A percentile compares a stretch with the other conserved stretches of the same genome.
Conservation (phyloP, 2,113 vertebrate species). For the Antigone vipio region DNA sequence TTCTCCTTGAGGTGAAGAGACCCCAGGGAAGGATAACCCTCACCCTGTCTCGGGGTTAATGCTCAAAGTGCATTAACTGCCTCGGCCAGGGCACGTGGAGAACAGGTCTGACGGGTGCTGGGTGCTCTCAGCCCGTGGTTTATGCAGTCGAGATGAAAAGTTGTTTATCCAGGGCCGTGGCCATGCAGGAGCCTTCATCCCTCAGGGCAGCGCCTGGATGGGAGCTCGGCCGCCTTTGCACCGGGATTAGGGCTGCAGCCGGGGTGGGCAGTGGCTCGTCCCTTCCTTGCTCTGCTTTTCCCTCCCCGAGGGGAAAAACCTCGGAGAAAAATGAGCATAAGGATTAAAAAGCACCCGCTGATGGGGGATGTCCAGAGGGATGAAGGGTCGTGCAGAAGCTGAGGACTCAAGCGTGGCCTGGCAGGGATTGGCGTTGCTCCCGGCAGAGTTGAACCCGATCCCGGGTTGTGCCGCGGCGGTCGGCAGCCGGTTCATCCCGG, state of each 20-base stretch:
- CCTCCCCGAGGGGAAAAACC: background rate
- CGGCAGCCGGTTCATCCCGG: background rate
- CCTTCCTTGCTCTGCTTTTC: background rate
- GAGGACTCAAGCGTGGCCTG: background rate
- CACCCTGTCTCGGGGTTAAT: background rate
- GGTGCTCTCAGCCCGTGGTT: background rate
- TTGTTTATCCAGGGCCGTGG: background rate
- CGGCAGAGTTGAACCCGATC: background rate
- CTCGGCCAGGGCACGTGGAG: background rate
- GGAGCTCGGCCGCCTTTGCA: background rate
- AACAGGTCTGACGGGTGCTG: slow-evolving; percentile 14
- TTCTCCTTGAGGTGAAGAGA: background rate
- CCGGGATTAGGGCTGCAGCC: background rate
- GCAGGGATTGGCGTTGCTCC: background rate
- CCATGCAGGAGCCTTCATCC: background rate
- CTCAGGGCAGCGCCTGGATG: background rate
- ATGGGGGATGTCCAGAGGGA: background rate
- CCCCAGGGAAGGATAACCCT: background rate
- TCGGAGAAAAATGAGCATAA: rapidly evolving
- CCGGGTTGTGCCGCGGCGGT: rapidly evolving
- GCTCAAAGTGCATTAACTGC: background rate
- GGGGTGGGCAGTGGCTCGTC: rapidly evolving
- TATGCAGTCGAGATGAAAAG: background rate
- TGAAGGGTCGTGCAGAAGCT: background rate
- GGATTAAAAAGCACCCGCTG: background rate